phyloP scores from a whole-genome alignment of 2,113 vertebrate species.

The Spea bombifrons region DNA sequence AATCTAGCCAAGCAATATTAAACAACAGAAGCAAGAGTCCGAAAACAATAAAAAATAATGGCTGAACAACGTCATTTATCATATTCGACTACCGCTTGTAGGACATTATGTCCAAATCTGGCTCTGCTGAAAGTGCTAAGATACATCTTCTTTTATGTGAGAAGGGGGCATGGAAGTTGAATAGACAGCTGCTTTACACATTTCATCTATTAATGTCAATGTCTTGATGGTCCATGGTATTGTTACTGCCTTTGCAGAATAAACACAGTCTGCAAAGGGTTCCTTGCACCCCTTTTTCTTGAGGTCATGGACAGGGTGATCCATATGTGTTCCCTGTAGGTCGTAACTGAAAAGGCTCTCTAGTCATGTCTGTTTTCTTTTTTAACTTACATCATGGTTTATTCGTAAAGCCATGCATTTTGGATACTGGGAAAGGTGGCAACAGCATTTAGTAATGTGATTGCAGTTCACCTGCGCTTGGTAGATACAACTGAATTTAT shows the following conservation, averaged over 20 bases:
- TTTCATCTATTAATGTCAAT: background rate
- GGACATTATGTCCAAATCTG: background rate
- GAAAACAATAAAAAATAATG: background rate
- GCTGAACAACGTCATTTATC: background rate
- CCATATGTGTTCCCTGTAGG: background rate
- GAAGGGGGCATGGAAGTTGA: background rate
- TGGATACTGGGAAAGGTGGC: too few relatives aligned
- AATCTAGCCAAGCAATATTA: background rate
- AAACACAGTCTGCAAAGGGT: background rate
- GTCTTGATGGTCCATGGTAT: background rate
- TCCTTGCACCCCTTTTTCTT: background rate
- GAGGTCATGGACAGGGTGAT: background rate
- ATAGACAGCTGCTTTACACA: background rate
- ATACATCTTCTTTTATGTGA: background rate
- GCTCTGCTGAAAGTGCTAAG: background rate
- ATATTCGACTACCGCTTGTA: background rate
- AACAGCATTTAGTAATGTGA: too few relatives aligned
- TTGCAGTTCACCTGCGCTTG: too few relatives aligned
- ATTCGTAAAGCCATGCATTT: too few relatives aligned
- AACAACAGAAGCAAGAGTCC: background rate
- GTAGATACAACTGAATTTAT: too few relatives aligned
- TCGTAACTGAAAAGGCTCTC: too few relatives aligned
- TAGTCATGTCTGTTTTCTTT: too few relatives aligned
- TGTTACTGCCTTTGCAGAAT: background rate
- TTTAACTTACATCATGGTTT: too few relatives aligned